Conservation (phyloP, 2,888 invertebrate species). For the Nysson spinosus region DNA sequence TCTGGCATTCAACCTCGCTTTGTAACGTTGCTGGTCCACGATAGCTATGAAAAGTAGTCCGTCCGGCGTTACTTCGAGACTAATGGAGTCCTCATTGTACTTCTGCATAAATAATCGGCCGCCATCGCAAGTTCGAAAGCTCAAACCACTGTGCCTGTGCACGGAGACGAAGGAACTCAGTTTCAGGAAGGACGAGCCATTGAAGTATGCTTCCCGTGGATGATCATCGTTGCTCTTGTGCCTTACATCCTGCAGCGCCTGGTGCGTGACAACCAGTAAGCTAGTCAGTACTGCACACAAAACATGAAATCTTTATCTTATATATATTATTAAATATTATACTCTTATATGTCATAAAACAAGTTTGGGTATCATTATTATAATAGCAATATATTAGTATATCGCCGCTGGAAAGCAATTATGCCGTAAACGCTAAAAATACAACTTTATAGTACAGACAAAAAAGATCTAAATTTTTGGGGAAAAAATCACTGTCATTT, state of each 20-base stretch:
- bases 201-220: slow-evolving; percentile 89
- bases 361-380: no score
- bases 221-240: slow-evolving; percentile 66
- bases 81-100: slow-evolving; percentile 69
- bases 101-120: slow-evolving; percentile 77
- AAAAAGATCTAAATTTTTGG: no score
- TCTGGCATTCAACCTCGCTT: slow-evolving; percentile 83
- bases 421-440: no score
- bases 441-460: no score
- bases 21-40: slow-evolving; percentile 78
- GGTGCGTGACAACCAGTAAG: slow-evolving; percentile 61
- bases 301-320: neutral
- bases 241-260: slow-evolving; percentile 47
- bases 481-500: no score
- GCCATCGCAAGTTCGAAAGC: slow-evolving; percentile 87
- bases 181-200: slow-evolving; percentile 87
- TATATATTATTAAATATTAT: no score
- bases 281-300: slow-evolving; percentile 63
- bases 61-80: slow-evolving; percentile 75
- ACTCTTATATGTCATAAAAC: no score
- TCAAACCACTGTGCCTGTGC: slow-evolving; percentile 88
- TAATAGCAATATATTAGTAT: no score
- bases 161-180: slow-evolving; percentile 86
- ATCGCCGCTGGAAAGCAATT: no score
- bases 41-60: slow-evolving; percentile 79